Percentiles rank a stretch among this genome's conserved stretches.
These are phyloP conservation scores for Cotesia chilonis DNA, from an alignment of 1,140 invertebrate genomes.

Conservation along the genomic window DNA sequence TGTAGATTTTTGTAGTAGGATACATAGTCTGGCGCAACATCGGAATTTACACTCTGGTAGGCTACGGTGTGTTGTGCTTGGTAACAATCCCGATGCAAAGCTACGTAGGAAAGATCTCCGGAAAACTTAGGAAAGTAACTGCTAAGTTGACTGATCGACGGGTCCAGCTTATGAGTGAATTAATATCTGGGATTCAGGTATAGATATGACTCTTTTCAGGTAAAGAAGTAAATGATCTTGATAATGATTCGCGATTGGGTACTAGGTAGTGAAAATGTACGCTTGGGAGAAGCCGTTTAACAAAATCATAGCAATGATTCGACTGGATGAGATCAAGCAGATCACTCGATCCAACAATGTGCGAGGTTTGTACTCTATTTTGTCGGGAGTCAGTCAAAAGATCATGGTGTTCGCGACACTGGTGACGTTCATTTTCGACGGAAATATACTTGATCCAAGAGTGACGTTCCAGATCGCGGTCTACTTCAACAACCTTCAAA, in stretches of 20 bases:
- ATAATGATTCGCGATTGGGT: too few species aligned
- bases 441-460: conserved; percentile 74
- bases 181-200: conserved; percentile 76
- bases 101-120: conserved; percentile 67
- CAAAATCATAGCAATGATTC: conserved; percentile 65
- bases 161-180: conserved; percentile 82
- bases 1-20: conserved; percentile 61
- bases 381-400: conserved; percentile 77
- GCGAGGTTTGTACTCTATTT: conserved; percentile 74
- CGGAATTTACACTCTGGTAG: conserved; percentile 75
- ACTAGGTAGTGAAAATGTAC: conserved; percentile 81
- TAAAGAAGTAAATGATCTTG: conserved; percentile 26
- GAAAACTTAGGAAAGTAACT: conserved; percentile 67
- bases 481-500: conserved; percentile 73
- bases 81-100: conserved; percentile 76
- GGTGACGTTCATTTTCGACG: conserved; percentile 73
- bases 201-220: conserved; percentile 25
- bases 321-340: conserved; percentile 73
- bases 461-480: conserved; percentile 71
- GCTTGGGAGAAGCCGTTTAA: conserved; percentile 79
- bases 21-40: conserved; percentile 77
- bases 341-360: conserved; percentile 76
- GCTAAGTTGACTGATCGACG: conserved; percentile 75
- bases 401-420: conserved; percentile 79
- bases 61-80: conserved; percentile 70